Conservation (phyloP, 2,888 invertebrate species). For the Ornithoptera priamus region DNA sequence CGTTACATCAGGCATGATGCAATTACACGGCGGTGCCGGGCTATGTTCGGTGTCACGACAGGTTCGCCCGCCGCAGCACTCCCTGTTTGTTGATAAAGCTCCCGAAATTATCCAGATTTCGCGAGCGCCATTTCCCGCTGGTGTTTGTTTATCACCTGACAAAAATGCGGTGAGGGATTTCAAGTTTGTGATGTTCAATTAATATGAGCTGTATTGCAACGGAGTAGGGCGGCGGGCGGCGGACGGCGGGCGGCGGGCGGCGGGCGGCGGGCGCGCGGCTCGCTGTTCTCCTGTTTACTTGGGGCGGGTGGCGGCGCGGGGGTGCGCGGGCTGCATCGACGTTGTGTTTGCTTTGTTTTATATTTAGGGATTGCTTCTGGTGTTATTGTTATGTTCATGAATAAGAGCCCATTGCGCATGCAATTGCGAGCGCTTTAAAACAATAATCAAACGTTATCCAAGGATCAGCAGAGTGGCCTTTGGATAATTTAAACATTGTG, state of each 20-base stretch:
- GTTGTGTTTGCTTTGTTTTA: conserved; percentile 50
- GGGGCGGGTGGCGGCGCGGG: conserved; percentile 41
- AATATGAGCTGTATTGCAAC: conserved; percentile 48
- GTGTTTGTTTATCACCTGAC: conserved; percentile 57
- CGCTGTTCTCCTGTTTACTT: conserved; percentile 40
- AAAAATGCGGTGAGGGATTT: conserved; percentile 43
- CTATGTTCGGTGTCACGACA: not conserved
- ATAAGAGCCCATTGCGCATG: conserved; percentile 3
- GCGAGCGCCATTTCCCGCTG: conserved; percentile 50
- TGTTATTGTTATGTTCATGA: conserved; percentile 46
- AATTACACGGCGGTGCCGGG: conserved; percentile 30
- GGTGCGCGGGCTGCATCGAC: conserved; percentile 40
- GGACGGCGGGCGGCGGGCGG: conserved; percentile 38
- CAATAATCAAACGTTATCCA: too few relatives aligned
- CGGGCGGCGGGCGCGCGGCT: conserved; percentile 38
- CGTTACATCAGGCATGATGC: conserved; percentile 37
- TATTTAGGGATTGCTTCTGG: conserved; percentile 47
- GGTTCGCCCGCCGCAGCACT: conserved; percentile 36
- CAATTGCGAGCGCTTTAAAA: not conserved
- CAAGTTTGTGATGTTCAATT: conserved; percentile 44
- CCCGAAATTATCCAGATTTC: conserved; percentile 75
- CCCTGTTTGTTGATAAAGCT: conserved; percentile 65
- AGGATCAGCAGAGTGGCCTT: not conserved
- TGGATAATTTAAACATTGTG: not conserved
- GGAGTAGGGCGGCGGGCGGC: not conserved